Conservation (phyloP, 2,113 vertebrate species). For the Bos indicus region DNA sequence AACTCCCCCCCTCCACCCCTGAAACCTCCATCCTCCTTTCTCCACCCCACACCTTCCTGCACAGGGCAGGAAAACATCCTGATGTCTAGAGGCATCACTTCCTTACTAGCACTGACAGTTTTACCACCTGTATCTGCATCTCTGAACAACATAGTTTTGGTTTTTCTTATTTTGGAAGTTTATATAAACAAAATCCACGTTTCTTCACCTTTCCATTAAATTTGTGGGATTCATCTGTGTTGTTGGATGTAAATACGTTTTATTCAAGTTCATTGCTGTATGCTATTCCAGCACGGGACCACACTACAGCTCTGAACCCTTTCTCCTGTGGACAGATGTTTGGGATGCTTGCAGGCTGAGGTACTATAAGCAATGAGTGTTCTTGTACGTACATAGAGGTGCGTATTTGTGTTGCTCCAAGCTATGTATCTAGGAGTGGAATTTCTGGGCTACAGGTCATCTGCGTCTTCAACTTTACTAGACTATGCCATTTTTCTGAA, state of each 20-base stretch:
- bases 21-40: background rate
- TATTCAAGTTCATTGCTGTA: background rate
- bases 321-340: background rate
- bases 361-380: accelerated
- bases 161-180: background rate
- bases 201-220: background rate
- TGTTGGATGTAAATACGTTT: accelerated
- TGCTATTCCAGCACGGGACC: background rate
- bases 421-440: background rate
- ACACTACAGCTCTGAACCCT: background rate
- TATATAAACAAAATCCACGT: background rate
- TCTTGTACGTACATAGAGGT: background rate
- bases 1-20: accelerated
- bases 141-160: background rate
- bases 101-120: background rate
- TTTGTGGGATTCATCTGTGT: background rate
- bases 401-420: accelerated
- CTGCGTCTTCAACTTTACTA: background rate
- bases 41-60: background rate
- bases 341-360: background rate
- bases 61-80: background rate
- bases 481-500: background rate
- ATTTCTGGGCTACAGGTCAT: background rate
- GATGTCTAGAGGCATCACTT: background rate
- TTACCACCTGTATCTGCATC: background rate